Evolutionary conservation across 2,888 invertebrate species (phyloP).

Genomic region (Nephrotoma appendiculata): DNA sequence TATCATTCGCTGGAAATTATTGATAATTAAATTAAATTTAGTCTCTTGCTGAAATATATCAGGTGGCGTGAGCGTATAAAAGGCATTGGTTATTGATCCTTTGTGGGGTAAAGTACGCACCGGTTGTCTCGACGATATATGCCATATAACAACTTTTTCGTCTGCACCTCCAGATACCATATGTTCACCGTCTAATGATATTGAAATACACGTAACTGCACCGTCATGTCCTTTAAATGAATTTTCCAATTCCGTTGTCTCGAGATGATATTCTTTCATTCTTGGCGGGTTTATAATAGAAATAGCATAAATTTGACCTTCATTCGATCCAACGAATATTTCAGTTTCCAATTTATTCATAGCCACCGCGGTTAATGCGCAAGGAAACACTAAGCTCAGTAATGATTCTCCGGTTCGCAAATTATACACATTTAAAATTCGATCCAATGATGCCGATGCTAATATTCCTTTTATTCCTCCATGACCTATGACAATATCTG

Average conservation of each 20-base stretch:
- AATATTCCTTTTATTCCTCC: constrained; percentile 55
- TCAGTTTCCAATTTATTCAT: constrained; percentile 55
- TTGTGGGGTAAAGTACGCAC: constrained; percentile 54
- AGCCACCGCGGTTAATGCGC: constrained; percentile 49
- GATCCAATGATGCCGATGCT: constrained; percentile 65
- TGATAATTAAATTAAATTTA: constrained; percentile 39
- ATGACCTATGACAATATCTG: constrained; percentile 59
- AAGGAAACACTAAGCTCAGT: constrained; percentile 57
- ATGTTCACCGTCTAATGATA: constrained; percentile 54
- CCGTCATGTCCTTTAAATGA: constrained; percentile 54
- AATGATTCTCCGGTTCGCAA: constrained; percentile 52
- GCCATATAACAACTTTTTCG: constrained; percentile 64
- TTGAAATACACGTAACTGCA: constrained; percentile 52
- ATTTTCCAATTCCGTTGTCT: constrained; percentile 34
- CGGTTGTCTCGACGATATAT: constrained; percentile 60
- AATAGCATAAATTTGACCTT: constrained; percentile 55
- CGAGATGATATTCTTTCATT: constrained; percentile 47
- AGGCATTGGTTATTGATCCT: constrained; percentile 58
- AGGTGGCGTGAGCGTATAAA: constrained; percentile 43
- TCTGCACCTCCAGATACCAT: constrained; percentile 67
- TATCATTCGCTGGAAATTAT: constrained; percentile 42
- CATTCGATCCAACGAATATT: constrained; percentile 57
- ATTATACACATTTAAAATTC: constrained; percentile 71
- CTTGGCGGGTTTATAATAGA: constrained; percentile 52
- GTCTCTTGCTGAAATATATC: constrained; percentile 45